Percentiles rank a stretch among this genome's conserved stretches.
Conservation (phyloP, 1,140 invertebrate genomes). For the Drosophila takahashii region DNA sequence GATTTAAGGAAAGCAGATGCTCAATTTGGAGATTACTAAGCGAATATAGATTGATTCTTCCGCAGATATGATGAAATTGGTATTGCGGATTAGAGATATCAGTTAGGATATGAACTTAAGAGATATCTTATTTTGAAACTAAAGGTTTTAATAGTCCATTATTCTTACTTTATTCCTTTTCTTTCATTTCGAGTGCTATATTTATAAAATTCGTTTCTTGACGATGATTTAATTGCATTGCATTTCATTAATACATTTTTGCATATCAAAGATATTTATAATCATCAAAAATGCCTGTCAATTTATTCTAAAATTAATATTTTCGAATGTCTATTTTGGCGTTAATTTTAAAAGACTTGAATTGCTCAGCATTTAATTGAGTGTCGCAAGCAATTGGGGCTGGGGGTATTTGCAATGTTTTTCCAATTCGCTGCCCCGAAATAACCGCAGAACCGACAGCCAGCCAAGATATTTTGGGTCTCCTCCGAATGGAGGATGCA, state of each 20-base stretch:
- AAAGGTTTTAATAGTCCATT: no score
- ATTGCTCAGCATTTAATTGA: conserved; percentile 54
- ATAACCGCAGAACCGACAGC: conserved; percentile 39
- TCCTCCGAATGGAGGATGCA: conserved; percentile 46
- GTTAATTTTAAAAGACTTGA: conserved; percentile 16
- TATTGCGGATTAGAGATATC: not conserved
- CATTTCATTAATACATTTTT: not conserved
- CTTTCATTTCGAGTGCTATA: not conserved
- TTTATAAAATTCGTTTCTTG: no score
- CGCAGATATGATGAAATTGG: not conserved
- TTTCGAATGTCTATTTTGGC: conserved; percentile 18
- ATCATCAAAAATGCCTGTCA: not conserved
- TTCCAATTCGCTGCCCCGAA: conserved; percentile 58
- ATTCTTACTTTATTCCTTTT: not conserved
- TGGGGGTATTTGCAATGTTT: conserved; percentile 56
- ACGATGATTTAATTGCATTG: not conserved
- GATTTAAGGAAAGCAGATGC: conserved; percentile 11
- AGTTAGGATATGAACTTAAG: no score
- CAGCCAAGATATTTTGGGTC: conserved; percentile 11
- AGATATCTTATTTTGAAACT: not conserved
- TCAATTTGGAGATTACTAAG: not conserved
- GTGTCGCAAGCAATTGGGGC: conserved; percentile 61
- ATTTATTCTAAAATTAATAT: conserved; percentile 20
- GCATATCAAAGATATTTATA: not conserved
- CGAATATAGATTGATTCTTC: no score